Percentiles rank a stretch among this genome's conserved stretches.
These are phyloP conservation scores for Patella ulyssiponensis DNA, from an alignment of 2,888 invertebrate species.

Conservation along the genomic window DNA sequence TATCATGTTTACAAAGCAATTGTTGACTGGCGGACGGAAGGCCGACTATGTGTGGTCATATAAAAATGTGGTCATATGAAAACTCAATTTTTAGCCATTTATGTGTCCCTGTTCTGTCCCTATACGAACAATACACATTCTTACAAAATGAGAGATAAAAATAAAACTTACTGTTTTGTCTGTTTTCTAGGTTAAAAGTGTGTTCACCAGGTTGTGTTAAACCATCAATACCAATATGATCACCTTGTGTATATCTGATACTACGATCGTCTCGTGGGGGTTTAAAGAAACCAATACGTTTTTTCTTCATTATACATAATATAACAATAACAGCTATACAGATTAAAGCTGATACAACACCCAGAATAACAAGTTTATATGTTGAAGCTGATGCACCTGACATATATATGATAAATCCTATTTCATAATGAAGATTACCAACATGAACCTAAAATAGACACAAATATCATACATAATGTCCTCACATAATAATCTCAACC, in stretches of 20 bases:
- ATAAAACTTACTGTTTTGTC: slow-evolving; percentile 35
- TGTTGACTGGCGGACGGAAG: no score
- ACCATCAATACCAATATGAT: slow-evolving; percentile 22
- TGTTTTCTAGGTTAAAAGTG: slow-evolving; percentile 33
- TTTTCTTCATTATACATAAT: slow-evolving; percentile 52
- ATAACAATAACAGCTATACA: slow-evolving; percentile 45
- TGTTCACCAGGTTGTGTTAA: slow-evolving; percentile 16
- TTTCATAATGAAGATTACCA: slow-evolving; percentile 49
- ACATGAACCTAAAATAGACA: slow-evolving; percentile 51
- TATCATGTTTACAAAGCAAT: no score
- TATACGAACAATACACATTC: no score
- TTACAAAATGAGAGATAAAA: slow-evolving; percentile 32
- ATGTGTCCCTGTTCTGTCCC: no score
- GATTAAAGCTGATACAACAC: slow-evolving; percentile 48
- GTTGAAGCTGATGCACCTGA: slow-evolving; percentile 25
- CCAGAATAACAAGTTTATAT: slow-evolving; percentile 43
- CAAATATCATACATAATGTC: slow-evolving; percentile 11
- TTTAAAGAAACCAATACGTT: slow-evolving; percentile 49
- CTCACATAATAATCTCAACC: slow-evolving; percentile 36
- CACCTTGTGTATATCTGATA: slow-evolving; percentile 22
- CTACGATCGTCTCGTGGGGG: neutral
- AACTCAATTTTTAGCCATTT: no score
- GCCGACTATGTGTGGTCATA: no score
- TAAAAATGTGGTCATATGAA: no score
- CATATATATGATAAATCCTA: slow-evolving; percentile 57